Evolutionary conservation across 1,140 invertebrate genomes (phyloP), one percentile per base, ranked within the genome.

Genomic region (Drosophila serrata): DNA sequence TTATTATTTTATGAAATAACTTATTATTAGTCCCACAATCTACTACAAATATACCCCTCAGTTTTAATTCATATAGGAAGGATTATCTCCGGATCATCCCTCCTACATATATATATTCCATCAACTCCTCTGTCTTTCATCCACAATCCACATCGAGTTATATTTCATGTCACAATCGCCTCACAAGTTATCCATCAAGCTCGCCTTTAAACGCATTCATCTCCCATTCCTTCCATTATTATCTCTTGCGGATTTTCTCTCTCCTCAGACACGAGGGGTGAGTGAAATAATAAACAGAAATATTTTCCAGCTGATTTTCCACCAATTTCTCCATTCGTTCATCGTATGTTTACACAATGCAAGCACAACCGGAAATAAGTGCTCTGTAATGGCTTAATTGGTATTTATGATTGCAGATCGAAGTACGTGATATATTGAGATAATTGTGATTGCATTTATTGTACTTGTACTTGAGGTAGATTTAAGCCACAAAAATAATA

Each of bases 371-470:
- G 35, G 75, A 82, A 82, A 79, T 74, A 84, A 84, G 68, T 81
- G 73, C 80, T 62, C 42, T 78, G 84, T 88, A 88, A 88, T 88
- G 68, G 76, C 80, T 85, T 88, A 88, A 88, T 88, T 88, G 84
- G 81, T 90, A 88, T 78, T 84, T 88, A 90, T 70, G 77, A 56
- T 65, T 68, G 48, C 51, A 59, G 55, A 37, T 39, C 79, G 55
- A 22, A 29, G 60, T 46, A 84, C 82, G 61, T 82, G 80, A 55
- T 43, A 42, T 33, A 76, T 51, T 60, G 31, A 31, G n/a, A 75
- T 64, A 65, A 49, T 65, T 75, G 60, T 65, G 45, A 65, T 75
- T 75, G 57, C 45, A 75, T 63, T 56, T 42, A 56, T 65, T 65
- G 73, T 24, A 51, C 72, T 37, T 42, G 37, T 42, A 24, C 59